Base-by-base conservation (phyloP, 2,888 invertebrate species). In the Iphiclides podalirius region DNA sequence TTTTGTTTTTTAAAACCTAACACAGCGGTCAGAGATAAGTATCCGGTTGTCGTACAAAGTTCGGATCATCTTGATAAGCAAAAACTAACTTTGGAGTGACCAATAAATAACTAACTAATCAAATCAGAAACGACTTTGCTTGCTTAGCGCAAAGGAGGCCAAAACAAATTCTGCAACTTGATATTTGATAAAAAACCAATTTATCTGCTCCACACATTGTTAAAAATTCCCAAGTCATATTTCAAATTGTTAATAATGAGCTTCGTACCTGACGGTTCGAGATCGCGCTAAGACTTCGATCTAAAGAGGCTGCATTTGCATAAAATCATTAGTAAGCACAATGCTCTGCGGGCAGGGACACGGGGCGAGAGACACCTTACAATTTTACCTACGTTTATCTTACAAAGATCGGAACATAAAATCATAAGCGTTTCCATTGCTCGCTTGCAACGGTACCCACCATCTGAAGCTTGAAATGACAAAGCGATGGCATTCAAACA, bases 311-410 rank as follows among this genome's bases (percentile, higher is more conserved):
- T 87, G 79, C 88, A 88, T 88, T 87, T 88, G 88, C 88, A 88
- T 88, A 88, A 88, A 88, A 87, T 88, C 88, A 87, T 88, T 87
- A 88, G 88, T 84, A 86, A 87, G 86, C 88, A 88, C 88, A 88
- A 88, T 87, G 87, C 84, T 78, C 79, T 72, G 73, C 84, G 77
- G 76, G 83, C 81, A 83, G 85, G 85, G 87, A 87, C 85, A 86
- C 76, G 83, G 73, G 68, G 67, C 71, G 77, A 82, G 73, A 73
- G 77, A 79, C 84, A 80, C 79, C 79, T 79, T 77, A 79, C 75
- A 78, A 80, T 71, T 72, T 75, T 66, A 70, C 75, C 72, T 72
- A 67, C 67, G 71, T 74, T 76, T 67, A 72, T 72, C 59, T 61
- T 63, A 69, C 66, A 63, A 71, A 61, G 17, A 54, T 40, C 53